Evolutionary conservation across 2,797 vertebrate species (phyloP).

Genomic region (Gymnocypris eckloni): DNA sequence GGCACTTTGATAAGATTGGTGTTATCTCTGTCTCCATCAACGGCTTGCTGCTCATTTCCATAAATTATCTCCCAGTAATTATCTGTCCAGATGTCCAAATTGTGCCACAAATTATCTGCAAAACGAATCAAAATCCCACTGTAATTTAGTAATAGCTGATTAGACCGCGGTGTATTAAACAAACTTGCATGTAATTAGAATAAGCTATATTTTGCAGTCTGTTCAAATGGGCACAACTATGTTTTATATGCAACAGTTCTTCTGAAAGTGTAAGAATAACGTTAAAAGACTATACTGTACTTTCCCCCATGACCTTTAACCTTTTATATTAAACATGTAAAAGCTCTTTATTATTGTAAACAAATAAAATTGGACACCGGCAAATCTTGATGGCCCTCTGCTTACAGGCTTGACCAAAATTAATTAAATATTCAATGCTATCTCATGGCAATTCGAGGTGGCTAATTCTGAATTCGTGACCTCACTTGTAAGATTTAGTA

Average conservation of each 20-base stretch:
- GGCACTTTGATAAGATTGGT: conserved; percentile 67
- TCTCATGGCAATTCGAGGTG: too few species aligned
- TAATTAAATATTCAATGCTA: conserved; percentile 63
- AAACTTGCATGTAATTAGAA: conserved; percentile 84
- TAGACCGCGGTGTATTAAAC: conserved; percentile 84
- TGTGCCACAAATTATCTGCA: conserved; percentile 87
- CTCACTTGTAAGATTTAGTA: too few species aligned
- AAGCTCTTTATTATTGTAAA: too few species aligned
- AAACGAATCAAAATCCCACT: conserved; percentile 85
- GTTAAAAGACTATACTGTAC: too few species aligned
- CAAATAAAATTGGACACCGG: not conserved
- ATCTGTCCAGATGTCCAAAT: conserved; percentile 94
- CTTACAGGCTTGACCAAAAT: conserved; percentile 55
- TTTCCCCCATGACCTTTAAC: not conserved
- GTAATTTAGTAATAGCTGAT: conserved; percentile 98
- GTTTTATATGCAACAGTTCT: conserved; percentile 11
- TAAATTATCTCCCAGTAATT: conserved; percentile 91
- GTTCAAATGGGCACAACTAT: conserved; percentile 76
- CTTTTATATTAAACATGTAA: not conserved
- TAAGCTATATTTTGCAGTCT: conserved; percentile 79
- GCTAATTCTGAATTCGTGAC: too few species aligned
- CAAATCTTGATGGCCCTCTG: conserved; percentile 63
- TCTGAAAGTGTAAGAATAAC: not conserved
- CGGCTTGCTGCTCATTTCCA: conserved; percentile 89
- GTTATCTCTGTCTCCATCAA: conserved; percentile 72